phyloP scores from a whole-genome alignment of 2,888 invertebrate species.

The Nemapogon koenigi region DNA sequence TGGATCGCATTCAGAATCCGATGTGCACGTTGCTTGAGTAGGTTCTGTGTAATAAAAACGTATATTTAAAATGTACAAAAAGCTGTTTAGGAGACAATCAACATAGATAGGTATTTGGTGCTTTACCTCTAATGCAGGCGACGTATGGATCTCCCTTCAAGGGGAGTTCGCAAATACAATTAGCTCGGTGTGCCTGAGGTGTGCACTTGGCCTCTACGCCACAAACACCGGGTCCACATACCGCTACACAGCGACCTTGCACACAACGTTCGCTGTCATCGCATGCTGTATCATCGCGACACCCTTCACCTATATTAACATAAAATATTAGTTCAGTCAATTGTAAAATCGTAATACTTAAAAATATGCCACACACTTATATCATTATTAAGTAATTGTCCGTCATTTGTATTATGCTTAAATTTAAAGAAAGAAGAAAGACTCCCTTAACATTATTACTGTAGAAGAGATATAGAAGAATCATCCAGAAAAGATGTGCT shows the following conservation, averaged over 20 bases:
- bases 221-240: slow-evolving; percentile 75
- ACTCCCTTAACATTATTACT: too few species aligned
- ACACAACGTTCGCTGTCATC: slow-evolving; percentile 73
- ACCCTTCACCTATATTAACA: slow-evolving; percentile 58
- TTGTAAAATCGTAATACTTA: background rate
- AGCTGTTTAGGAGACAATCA: background rate
- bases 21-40: slow-evolving; percentile 69
- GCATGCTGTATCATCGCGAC: slow-evolving; percentile 76
- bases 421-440: too few species aligned
- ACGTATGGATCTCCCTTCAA: slow-evolving; percentile 82
- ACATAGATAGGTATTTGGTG: background rate
- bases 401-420: too few species aligned
- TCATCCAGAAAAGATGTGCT: too few species aligned
- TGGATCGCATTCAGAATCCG: slow-evolving; percentile 77
- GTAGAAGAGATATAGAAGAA: too few species aligned
- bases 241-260: slow-evolving; percentile 77
- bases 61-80: background rate
- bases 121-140: slow-evolving; percentile 69
- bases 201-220: slow-evolving; percentile 80
- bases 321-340: background rate
- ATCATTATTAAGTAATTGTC: too few species aligned
- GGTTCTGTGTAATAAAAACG: slow-evolving; percentile 27
- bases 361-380: too few species aligned
- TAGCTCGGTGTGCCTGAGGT: slow-evolving; percentile 76
- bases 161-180: slow-evolving; percentile 77